A percentile compares a stretch with the other conserved stretches of the same genome.
Conservation (phyloP, 1,140 invertebrate species). For the Paraescarpia echinospica region DNA sequence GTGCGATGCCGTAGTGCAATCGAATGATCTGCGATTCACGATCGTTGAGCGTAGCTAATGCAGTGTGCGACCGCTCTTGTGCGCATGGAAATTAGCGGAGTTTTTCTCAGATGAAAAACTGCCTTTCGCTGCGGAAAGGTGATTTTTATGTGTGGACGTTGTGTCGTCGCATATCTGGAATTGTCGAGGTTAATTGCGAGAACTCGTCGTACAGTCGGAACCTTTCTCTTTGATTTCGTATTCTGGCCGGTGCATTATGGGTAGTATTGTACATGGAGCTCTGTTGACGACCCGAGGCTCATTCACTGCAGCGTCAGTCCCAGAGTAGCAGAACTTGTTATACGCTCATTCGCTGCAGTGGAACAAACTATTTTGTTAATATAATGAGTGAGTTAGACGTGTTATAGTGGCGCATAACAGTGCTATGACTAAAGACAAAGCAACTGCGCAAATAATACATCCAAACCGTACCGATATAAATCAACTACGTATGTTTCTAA, state of each 20-base stretch:
- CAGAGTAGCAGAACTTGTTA: too few species aligned
- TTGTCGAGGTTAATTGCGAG: not conserved
- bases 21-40: not conserved
- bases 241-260: not conserved
- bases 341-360: too few species aligned
- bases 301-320: too few species aligned
- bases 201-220: not conserved
- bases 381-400: too few species aligned
- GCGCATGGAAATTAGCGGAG: not conserved
- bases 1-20: not conserved
- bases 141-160: not conserved
- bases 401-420: too few species aligned
- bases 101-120: not conserved
- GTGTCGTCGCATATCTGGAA: not conserved
- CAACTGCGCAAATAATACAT: too few species aligned
- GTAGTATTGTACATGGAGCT: too few species aligned
- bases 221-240: not conserved
- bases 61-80: not conserved
- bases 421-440: too few species aligned
- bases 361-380: too few species aligned
- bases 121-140: not conserved
- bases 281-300: too few species aligned
- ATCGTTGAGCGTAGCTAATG: not conserved
- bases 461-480: too few species aligned
- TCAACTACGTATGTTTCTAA: too few species aligned